Base-by-base conservation (phyloP, 2,888 invertebrate genomes). In the Antitype chi region DNA sequence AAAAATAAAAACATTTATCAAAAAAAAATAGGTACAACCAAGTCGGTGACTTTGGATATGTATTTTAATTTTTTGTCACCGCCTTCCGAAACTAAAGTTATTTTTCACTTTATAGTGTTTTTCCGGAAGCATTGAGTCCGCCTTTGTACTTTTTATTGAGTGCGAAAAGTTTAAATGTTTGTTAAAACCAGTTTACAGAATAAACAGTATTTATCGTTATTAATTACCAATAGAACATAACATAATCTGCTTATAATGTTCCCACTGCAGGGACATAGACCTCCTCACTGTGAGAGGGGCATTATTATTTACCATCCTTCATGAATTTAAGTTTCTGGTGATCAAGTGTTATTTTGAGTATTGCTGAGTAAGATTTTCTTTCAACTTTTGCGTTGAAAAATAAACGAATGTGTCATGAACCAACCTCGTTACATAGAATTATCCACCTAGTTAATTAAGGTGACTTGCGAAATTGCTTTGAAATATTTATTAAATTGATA, bases 391-490 rank as follows among this genome's bases (percentile, higher is more conserved):
- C 23, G 28, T 28, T 43, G 43, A 52, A 57, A 57, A 55, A 52
- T 82, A 32, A 60, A 76, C 53, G 13, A 74, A 70, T 25, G 43
- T 70, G 23, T 70, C 23, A 55, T 64, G 28, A 66, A 69, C 28
- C 57, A 53, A 69, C 47, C 43, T 76, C 43, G 28, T 76, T 60
- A 60, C 43, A 28, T n/a, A 17, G 53, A 60, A 69, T 76, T 55
- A 82, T 70, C 23, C 25, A 15, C 15, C 23, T 60, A 66, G 53
- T 78, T 74, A 55, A 20, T 78, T 74, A 55, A 20, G 20, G 23
- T 66, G 66, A 57, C 66, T 82, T 23, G 55, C 15, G 13, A 52
- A 80, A 76, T n/a, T 76, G 25, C 43, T 82, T 76, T 60, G 68
- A 70, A 60, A 53, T 38, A n/a, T n/a, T 23, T 60, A 60, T 57